A percentile compares a stretch with the other conserved stretches of the same genome.
Evolutionary conservation across 2,888 invertebrate genomes (phyloP).

Genomic region (Coremacera marginata): DNA sequence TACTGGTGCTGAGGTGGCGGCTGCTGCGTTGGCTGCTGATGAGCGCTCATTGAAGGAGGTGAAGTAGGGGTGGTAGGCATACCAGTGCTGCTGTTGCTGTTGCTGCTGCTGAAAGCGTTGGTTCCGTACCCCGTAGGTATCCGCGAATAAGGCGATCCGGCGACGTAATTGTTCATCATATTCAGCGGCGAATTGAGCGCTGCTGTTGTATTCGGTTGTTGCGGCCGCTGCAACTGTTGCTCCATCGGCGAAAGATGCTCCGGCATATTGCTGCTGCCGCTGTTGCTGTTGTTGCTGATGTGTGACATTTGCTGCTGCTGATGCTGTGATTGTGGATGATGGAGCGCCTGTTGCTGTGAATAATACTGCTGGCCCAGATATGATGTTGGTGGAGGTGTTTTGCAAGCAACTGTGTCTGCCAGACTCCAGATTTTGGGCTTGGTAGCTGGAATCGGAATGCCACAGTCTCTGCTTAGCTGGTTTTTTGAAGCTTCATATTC

Average conservation of each 20-base stretch:
- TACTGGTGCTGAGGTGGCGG: slow-evolving; percentile 46
- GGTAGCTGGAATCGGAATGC: slow-evolving; percentile 88
- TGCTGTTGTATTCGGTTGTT: slow-evolving; percentile 57
- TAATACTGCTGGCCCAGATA: slow-evolving; percentile 66
- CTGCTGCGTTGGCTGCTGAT: slow-evolving; percentile 53
- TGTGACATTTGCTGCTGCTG: slow-evolving; percentile 52
- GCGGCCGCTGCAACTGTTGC: slow-evolving; percentile 50
- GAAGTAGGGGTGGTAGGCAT: slow-evolving; percentile 51
- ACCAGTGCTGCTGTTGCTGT: slow-evolving; percentile 53
- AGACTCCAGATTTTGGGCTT: slow-evolving; percentile 96
- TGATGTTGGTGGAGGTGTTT: slow-evolving; percentile 86
- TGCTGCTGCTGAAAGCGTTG: slow-evolving; percentile 49
- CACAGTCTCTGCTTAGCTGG: slow-evolving; percentile 81
- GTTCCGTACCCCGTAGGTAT: slow-evolving; percentile 71
- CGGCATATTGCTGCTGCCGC: slow-evolving; percentile 42
- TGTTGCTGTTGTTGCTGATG: slow-evolving; percentile 58
- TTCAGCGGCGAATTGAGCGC: slow-evolving; percentile 68
- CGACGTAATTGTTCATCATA: slow-evolving; percentile 71
- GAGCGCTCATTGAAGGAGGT: slow-evolving; percentile 60
- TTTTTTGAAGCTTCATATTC: slow-evolving; percentile 71
- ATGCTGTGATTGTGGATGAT: slow-evolving; percentile 54
- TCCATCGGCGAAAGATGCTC: slow-evolving; percentile 29
- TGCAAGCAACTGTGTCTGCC: slow-evolving; percentile 93
- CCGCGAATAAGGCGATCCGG: slow-evolving; percentile 72
- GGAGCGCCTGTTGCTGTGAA: slow-evolving; percentile 50